Evolutionary conservation across 2,113 vertebrate species (phyloP).

Genomic region (Menidia beryllina): DNA sequence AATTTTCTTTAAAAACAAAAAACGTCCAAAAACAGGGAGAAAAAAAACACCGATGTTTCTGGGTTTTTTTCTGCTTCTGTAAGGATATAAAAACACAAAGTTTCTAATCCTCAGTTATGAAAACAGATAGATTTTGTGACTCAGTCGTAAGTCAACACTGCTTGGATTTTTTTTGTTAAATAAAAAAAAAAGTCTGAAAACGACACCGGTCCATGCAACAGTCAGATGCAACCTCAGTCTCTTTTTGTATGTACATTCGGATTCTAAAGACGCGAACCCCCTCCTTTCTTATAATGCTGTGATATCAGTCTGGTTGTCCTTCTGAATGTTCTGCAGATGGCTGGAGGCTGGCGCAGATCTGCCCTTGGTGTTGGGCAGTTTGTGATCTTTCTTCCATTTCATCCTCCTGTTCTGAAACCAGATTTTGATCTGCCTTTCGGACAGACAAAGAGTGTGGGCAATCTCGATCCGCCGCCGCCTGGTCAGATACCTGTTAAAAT

Average conservation of each 20-base stretch:
- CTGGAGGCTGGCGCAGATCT: conserved; percentile 88
- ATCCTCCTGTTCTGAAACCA: conserved; percentile 99
- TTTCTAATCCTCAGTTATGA: conserved; percentile 51
- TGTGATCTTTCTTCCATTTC: conserved; percentile 99
- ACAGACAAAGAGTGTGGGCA: conserved; percentile 96
- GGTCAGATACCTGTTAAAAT: conserved; percentile 99
- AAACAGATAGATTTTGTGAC: conserved; percentile 67
- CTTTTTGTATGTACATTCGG: conserved; percentile 81
- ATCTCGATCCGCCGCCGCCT: conserved; percentile 98
- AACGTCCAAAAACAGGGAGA: not conserved
- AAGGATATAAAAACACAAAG: conserved; percentile 57
- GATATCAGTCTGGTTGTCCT: conserved; percentile 97
- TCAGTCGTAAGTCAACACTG: conserved; percentile 64
- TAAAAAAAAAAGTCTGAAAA: conserved; percentile 65
- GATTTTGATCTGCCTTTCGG: conserved; percentile 99
- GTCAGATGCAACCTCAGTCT: conserved; percentile 85
- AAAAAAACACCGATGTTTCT: conserved; percentile 68
- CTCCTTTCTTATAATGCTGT: conserved; percentile 90
- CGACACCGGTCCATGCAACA: conserved; percentile 84
- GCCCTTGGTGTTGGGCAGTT: conserved; percentile 98
- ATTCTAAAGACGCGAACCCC: conserved; percentile 69
- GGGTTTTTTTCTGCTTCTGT: conserved; percentile 62
- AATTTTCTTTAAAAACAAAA: not conserved
- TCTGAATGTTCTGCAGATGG: conserved; percentile 91
- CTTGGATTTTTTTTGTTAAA: conserved; percentile 70